These are phyloP conservation scores for Rhyacophila evoluta DNA, from an alignment of 2,888 invertebrate genomes.

Conservation along the genomic window DNA sequence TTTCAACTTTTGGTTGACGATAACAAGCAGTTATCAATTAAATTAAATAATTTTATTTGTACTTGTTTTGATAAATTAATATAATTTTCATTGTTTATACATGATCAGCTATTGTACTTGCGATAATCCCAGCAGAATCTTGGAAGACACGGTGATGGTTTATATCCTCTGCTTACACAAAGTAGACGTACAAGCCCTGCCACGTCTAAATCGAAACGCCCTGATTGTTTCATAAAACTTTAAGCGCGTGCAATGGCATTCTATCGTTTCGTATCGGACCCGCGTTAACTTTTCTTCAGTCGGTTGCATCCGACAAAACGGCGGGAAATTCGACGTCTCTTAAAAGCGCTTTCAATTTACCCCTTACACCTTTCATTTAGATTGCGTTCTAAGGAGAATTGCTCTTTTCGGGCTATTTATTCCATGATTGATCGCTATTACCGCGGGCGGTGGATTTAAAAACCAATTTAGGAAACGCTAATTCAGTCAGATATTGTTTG, in stretches of 20 bases:
- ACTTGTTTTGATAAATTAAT: no score
- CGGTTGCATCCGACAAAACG: not conserved
- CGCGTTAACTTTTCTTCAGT: not conserved
- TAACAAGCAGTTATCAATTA: no score
- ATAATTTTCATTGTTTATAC: no score
- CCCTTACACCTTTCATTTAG: conserved; percentile 13
- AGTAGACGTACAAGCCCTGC: not conserved
- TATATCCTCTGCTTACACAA: not conserved
- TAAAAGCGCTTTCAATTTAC: conserved; percentile 3
- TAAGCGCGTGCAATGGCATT: not conserved
- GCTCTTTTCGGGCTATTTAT: conserved; percentile 17
- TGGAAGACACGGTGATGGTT: no score
- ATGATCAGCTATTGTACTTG: no score
- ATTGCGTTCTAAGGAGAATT: conserved; percentile 9
- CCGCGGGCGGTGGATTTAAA: not conserved
- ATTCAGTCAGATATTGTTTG: conserved; percentile 13
- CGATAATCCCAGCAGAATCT: no score
- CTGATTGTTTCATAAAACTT: conserved; percentile 41
- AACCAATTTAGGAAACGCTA: conserved; percentile 21
- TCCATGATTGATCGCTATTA: conserved; percentile 13
- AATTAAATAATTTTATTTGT: no score
- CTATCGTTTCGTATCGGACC: conserved; percentile 7
- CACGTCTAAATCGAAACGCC: conserved; percentile 23
- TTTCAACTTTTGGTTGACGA: no score
- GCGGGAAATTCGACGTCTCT: conserved; percentile 11